Evolutionary conservation across 2,888 invertebrate species (phyloP), one percentile per base, ranked within the genome.

Genomic region (Lycophotia porphyrea): DNA sequence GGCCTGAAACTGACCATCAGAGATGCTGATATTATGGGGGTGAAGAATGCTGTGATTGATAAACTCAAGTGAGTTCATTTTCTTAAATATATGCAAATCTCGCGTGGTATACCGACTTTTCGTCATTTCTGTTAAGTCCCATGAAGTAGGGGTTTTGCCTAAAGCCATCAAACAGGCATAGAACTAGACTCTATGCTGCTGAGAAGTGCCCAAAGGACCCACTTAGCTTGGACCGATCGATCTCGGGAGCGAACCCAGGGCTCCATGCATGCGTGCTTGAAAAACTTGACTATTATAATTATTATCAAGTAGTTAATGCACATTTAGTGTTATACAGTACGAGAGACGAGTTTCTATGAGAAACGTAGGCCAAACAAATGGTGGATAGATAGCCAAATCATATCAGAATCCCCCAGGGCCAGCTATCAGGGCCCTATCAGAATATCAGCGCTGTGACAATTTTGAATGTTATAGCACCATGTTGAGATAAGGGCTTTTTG

Each of bases 1-100:
- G 95, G 95, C 1, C 84, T 95, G 21, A 93, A 93, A 61, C 75
- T 95, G 52, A 82, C 84, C 5, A 71, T 95, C 27, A 90, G 71
- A 9, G 90, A 95, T 55, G 84, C 87, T n/a, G 78, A 88, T 2
- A 85, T 93, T 5, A 90, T 81, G 36, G 94, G 94, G 1, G 66
- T 93, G 31, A 91, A 85, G 73, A 88, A 90, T 34, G 8, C 89
- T 18, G 83, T 88, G 24, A 80, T 94, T 77, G 92, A 94, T 24
- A 92, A 91, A 72, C 24, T 93, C 5, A 90, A 89, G 94, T 94
- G 47, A 85, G 91, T 85, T 60, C 21, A 39, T 31, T 44, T 49
- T n/a, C 5, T 60, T 61, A 61, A 36, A 9, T 31, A 58, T 58
- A 2, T 13, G 18, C 4, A 24, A 27, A 27, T 13, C 0, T 18